Conservation (phyloP, 2,797 vertebrate genomes). For the Alfaro cultratus region DNA sequence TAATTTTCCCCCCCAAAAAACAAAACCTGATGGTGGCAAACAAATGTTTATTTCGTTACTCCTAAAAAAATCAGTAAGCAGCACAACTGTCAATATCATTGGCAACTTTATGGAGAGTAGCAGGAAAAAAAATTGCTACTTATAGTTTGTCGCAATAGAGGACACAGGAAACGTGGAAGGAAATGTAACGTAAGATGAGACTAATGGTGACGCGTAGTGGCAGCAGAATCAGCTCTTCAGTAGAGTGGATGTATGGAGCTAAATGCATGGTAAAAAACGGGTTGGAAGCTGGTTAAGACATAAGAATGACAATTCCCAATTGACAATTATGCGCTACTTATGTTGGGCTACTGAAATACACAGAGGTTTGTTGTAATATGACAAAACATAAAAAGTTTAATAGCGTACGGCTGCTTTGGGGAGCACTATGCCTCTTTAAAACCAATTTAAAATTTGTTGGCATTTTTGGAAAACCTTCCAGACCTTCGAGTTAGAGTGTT, state of each 20-base stretch:
- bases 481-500: slow-evolving; percentile 24
- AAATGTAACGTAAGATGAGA: background rate
- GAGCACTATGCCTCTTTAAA: background rate
- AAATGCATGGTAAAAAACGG: background rate
- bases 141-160: background rate
- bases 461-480: slow-evolving; percentile 8
- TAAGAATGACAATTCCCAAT: background rate
- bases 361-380: background rate
- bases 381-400: background rate
- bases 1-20: background rate
- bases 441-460: background rate
- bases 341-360: background rate
- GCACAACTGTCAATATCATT: background rate
- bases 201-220: background rate
- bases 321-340: background rate
- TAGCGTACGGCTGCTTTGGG: background rate
- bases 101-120: background rate
- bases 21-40: background rate
- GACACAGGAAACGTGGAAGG: background rate
- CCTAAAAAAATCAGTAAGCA: background rate
- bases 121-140: background rate
- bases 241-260: background rate
- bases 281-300: background rate
- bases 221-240: background rate
- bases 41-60: background rate